Percentiles rank a stretch among this genome's conserved stretches.
Conservation (phyloP, 2,113 vertebrate species). For the Egretta garzetta region DNA sequence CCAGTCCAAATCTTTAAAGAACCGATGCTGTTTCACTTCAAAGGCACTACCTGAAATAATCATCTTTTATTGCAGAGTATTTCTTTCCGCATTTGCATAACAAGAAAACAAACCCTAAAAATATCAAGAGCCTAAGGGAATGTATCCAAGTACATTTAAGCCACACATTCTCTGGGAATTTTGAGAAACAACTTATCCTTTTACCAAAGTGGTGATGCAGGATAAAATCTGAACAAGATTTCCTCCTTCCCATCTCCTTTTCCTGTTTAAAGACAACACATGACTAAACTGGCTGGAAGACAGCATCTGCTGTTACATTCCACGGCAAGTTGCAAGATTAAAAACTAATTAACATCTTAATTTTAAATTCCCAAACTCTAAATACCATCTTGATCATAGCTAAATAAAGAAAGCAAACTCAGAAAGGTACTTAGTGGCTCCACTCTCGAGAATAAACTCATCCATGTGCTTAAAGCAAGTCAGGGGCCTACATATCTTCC, state of each 20-base stretch:
- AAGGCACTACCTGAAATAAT: conserved; percentile 85
- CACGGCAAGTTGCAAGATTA: neutral
- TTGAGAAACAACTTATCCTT: neutral
- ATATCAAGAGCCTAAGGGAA: neutral
- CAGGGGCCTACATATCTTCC: neutral
- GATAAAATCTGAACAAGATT: conserved; percentile 13
- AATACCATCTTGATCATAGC: neutral
- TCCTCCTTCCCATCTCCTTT: neutral
- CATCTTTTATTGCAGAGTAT: conserved; percentile 11
- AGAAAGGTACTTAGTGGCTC: neutral
- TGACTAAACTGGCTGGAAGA: neutral
- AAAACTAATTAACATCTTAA: conserved; percentile 5
- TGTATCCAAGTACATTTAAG: neutral
- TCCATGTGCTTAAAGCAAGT: neutral
- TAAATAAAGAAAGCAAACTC: neutral
- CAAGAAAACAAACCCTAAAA: neutral
- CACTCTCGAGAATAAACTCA: neutral
- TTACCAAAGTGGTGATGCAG: neutral
- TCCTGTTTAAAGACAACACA: neutral
- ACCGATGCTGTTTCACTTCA: conserved; percentile 95
- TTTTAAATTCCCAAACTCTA: conserved; percentile 1
- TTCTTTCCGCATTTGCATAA: conserved; percentile 6
- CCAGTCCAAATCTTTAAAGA: conserved; percentile 96
- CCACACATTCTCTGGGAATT: conserved; percentile 5
- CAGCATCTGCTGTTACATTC: neutral